Evolutionary conservation across 2,888 invertebrate species (phyloP).

Genomic region (Dynastes grantii): DNA sequence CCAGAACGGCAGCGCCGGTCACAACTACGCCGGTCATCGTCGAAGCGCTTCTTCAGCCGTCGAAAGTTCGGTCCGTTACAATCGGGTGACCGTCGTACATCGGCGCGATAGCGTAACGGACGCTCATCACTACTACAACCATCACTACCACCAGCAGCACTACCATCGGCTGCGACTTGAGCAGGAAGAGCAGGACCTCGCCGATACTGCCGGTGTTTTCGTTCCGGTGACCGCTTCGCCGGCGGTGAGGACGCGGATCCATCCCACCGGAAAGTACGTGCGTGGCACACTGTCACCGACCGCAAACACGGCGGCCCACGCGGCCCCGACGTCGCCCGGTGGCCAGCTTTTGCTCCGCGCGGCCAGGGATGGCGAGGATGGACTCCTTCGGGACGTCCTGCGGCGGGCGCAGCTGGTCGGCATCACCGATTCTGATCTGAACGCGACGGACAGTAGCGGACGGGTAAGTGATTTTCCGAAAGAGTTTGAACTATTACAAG

Average conservation of each 20-base stretch:
- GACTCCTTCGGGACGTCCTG: constrained; percentile 69
- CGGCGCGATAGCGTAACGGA: not conserved
- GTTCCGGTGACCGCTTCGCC: constrained; percentile 64
- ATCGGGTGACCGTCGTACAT: not conserved
- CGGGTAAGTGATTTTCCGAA: constrained; percentile 70
- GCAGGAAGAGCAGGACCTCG: constrained; percentile 37
- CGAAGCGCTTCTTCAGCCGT: not conserved
- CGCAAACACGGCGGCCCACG: constrained; percentile 65
- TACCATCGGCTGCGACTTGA: constrained; percentile 1
- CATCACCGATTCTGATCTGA: constrained; percentile 70
- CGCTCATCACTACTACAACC: constrained; percentile 5
- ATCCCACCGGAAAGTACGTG: constrained; percentile 68
- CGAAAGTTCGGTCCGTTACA: constrained; percentile 24
- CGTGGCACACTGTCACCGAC: constrained; percentile 71
- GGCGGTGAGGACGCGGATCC: constrained; percentile 64
- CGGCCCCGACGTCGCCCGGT: constrained; percentile 61
- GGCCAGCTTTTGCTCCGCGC: constrained; percentile 71
- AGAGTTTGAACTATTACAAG: not conserved
- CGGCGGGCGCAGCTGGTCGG: constrained; percentile 68
- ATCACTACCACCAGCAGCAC: constrained; percentile 24
- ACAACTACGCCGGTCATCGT: not conserved
- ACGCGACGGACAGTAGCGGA: constrained; percentile 74
- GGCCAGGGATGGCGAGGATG: constrained; percentile 73
- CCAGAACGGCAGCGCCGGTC: not conserved
- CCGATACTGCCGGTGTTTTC: constrained; percentile 42